Base-by-base conservation (phyloP, 2,888 invertebrate genomes). In the Polydesmus complanatus region DNA sequence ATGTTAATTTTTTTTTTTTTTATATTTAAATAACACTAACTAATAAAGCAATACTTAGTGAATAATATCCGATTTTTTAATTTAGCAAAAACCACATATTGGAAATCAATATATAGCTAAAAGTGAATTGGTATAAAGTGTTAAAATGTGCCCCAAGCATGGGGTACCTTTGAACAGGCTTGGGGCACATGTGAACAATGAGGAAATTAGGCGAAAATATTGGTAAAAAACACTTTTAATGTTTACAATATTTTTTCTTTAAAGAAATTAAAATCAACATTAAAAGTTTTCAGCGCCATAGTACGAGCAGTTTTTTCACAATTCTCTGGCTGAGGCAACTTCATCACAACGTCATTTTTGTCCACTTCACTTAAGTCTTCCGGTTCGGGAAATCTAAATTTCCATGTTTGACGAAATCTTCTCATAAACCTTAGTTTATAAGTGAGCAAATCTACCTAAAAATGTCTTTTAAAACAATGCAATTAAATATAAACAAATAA, bases 1-100 rank as follows among this genome's bases (percentile, higher is more conserved):
- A n/a, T n/a, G 56, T 22, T 51, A 37, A 61, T 27, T 27, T 19
- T 27, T 50, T 19, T 18, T 50, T 37, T 51, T 37, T 18, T 57
- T 53, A 51, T 23, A 2, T 3, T 2, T 48, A 23, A 47, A 47
- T 47, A 47, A 47, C 11, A 47, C 48, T 47, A 47, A 47, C 18
- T 14, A 47, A 47, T 47, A 47, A 11, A 47, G 18, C 18, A 47
- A 47, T 18, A 47, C 18, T n/a, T n/a, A n/a, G n/a, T n/a, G n/a
- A n/a, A n/a, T n/a, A n/a, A n/a, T n/a, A n/a, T n/a, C n/a, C n/a
- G n/a, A n/a, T n/a, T n/a, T n/a, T n/a, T n/a, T n/a, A n/a, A n/a
- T n/a, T n/a, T n/a, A n/a, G n/a, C n/a, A n/a, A n/a, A n/a, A n/a
- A n/a, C n/a, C n/a, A n/a, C n/a, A n/a, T n/a, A n/a, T n/a, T n/a